phyloP scores from a whole-genome alignment of 2,888 invertebrate species.

The Orthosia cruda region DNA sequence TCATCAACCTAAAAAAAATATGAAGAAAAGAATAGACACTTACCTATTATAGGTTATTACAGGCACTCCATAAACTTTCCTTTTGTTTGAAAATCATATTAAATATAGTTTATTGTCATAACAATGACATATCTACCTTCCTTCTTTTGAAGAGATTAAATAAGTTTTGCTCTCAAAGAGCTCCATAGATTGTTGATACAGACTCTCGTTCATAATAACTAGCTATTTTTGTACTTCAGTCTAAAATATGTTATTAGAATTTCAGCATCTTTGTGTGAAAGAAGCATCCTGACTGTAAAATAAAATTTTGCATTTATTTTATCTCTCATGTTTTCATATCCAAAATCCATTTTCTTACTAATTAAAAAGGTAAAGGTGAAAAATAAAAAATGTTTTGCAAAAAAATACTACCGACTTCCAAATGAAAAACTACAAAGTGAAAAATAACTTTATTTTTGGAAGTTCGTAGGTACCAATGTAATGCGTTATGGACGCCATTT shows the following conservation, averaged over 20 bases:
- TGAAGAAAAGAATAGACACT: background rate
- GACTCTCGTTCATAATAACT: slow-evolving; percentile 18
- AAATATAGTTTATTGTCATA: slow-evolving; percentile 46
- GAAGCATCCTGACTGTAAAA: background rate
- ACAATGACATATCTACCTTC: slow-evolving; percentile 19
- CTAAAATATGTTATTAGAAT: background rate
- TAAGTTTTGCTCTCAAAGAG: slow-evolving; percentile 36
- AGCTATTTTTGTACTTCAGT: slow-evolving; percentile 28
- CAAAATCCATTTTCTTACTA: too few relatives aligned
- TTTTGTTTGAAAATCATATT: slow-evolving; percentile 36
- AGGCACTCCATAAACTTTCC: slow-evolving; percentile 8
- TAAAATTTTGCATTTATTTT: too few relatives aligned
- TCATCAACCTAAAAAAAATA: background rate
- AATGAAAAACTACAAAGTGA: too few relatives aligned
- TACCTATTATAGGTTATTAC: background rate
- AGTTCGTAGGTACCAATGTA: too few relatives aligned
- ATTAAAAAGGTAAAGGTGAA: too few relatives aligned
- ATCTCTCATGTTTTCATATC: too few relatives aligned
- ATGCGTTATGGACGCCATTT: too few relatives aligned
- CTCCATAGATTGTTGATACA: slow-evolving; percentile 45
- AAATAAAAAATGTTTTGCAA: too few relatives aligned
- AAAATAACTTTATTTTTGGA: too few relatives aligned
- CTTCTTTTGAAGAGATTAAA: slow-evolving; percentile 54
- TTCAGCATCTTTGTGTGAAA: background rate
- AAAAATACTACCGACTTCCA: too few relatives aligned